These are phyloP conservation scores for Dryobates pubescens DNA, from an alignment of 2,797 vertebrate species.

Conservation along the genomic window DNA sequence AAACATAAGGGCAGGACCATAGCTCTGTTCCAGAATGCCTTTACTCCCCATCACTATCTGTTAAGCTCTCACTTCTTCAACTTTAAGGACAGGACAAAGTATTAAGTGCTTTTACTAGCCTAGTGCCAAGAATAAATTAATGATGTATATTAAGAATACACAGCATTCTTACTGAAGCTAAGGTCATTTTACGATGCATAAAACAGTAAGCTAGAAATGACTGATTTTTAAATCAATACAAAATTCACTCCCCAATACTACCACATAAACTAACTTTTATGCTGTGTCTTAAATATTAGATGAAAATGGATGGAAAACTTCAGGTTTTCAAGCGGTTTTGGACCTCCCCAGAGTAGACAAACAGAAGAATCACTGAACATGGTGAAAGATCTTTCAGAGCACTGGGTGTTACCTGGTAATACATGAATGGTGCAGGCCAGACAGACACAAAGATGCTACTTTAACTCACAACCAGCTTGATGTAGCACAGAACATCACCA, in stretches of 20 bases:
- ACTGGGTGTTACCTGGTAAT: neutral
- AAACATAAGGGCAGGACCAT: neutral
- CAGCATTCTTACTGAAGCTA: neutral
- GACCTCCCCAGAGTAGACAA: neutral
- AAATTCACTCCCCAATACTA: neutral
- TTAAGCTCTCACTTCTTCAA: neutral
- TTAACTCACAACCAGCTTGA: neutral
- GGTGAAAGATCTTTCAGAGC: neutral
- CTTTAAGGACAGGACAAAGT: conserved; percentile 2
- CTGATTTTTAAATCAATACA: conserved; percentile 48
- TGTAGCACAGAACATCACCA: neutral
- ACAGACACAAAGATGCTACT: neutral
- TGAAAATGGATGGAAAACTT: neutral
- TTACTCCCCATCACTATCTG: neutral
- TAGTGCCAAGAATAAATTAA: conserved; percentile 54
- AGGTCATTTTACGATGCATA: conserved; percentile 58
- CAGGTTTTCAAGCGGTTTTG: neutral
- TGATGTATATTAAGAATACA: neutral
- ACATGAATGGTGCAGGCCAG: rapidly evolving
- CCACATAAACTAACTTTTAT: conserved; percentile 21
- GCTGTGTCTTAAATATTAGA: conserved; percentile 30
- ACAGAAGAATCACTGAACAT: neutral
- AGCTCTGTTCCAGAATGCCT: neutral
- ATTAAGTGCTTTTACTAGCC: conserved; percentile 39
- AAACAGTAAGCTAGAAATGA: conserved; percentile 18